These are phyloP conservation scores for Coreius guichenoti DNA, from an alignment of 2,797 vertebrate species.

Conservation along the genomic window DNA sequence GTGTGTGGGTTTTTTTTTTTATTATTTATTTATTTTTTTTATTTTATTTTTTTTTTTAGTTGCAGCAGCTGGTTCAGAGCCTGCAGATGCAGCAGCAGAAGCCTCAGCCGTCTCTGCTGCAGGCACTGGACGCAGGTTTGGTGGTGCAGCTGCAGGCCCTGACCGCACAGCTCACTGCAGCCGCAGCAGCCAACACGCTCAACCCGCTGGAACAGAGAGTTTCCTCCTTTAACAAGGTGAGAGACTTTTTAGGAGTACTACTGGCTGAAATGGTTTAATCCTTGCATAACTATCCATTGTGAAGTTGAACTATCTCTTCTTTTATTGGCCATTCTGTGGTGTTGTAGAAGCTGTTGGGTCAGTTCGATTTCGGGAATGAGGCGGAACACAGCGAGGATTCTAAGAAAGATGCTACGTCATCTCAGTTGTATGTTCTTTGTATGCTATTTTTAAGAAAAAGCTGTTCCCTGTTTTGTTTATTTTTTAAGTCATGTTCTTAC, in stretches of 20 bases:
- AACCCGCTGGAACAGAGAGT: constrained; percentile 95
- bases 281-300: neutral
- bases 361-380: constrained; percentile 96
- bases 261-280: neutral
- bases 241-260: neutral
- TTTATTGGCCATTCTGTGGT: constrained; percentile 33
- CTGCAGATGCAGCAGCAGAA: constrained; percentile 98
- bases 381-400: constrained; percentile 89
- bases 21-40: no score
- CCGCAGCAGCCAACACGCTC: constrained; percentile 90
- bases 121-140: constrained; percentile 95
- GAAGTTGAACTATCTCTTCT: neutral
- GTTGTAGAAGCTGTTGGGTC: constrained; percentile 92
- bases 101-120: constrained; percentile 95
- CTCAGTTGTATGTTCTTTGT: constrained; percentile 87
- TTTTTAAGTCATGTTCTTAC: neutral
- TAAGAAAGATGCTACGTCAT: constrained; percentile 89
- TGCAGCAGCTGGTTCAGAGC: constrained; percentile 97
- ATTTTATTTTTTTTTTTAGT: constrained; percentile 72
- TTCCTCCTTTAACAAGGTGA: constrained; percentile 97
- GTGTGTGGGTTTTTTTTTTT: no score
- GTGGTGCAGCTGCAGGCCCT: constrained; percentile 97
- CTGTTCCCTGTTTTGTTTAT: neutral
- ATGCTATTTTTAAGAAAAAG: neutral
- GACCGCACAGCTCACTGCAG: constrained; percentile 96